Evolutionary conservation across 2,113 vertebrate species (phyloP).

Genomic region (Echinops telfairi): DNA sequence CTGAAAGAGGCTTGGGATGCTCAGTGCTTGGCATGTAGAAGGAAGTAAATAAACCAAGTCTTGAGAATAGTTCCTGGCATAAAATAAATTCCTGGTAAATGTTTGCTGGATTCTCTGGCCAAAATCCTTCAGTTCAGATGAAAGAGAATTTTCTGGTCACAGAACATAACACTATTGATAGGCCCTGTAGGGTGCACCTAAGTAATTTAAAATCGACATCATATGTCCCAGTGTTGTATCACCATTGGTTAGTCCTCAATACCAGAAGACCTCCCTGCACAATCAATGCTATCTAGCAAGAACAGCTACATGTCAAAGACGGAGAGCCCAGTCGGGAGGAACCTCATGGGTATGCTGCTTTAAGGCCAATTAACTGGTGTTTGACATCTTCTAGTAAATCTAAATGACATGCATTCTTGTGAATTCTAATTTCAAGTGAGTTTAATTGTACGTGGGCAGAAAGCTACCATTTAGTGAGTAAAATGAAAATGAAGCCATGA

Average conservation of each 20-base stretch:
- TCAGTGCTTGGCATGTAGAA: constrained; percentile 4
- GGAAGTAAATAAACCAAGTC: constrained; percentile 25
- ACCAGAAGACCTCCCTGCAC: neutral
- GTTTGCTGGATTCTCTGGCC: constrained; percentile 46
- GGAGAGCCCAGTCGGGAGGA: constrained; percentile 44
- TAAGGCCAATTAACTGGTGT: constrained; percentile 72
- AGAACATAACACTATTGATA: constrained; percentile 15
- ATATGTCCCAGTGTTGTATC: constrained; percentile 40
- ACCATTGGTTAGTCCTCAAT: constrained; percentile 31
- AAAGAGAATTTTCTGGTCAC: constrained; percentile 36
- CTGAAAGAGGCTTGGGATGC: neutral
- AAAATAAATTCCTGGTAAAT: constrained; percentile 32
- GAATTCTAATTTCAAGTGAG: constrained; percentile 79
- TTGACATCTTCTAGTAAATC: constrained; percentile 78
- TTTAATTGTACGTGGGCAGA: constrained; percentile 78
- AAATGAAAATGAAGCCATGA: constrained; percentile 80
- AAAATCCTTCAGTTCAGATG: constrained; percentile 44
- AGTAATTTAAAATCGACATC: constrained; percentile 67
- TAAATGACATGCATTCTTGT: constrained; percentile 77
- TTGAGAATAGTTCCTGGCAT: constrained; percentile 10
- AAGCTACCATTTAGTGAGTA: constrained; percentile 69
- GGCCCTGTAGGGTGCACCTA: constrained; percentile 1
- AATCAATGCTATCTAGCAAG: constrained; percentile 70
- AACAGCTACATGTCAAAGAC: constrained; percentile 57
- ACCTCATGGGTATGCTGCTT: constrained; percentile 52